Base-by-base conservation (phyloP, 2,888 invertebrate species). In the Microctonus brassicae region DNA sequence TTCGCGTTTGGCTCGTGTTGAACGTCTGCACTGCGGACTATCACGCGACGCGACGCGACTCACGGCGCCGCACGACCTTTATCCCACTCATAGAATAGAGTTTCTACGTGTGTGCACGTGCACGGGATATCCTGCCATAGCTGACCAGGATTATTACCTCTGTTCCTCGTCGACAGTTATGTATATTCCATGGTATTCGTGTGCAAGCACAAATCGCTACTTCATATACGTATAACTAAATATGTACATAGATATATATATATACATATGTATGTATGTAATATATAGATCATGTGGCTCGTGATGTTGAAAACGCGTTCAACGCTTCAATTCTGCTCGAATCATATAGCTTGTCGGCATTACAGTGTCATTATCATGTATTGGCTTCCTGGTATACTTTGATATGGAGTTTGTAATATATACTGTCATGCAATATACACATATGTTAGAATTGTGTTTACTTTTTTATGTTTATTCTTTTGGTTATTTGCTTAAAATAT, bases 21-120 rank as follows among this genome's bases (percentile, higher is more conserved):
- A 63, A 69, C 70, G 68, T 62, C 68, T 73, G 73, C 76, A 76
- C 72, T 76, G 76, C 76, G 73, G 73, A 63, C 69, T 74, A 76
- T 75, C 76, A 76, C 75, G 76, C 76, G 72, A 76, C 58, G 39
- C 58, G 61, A 62, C 61, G 62, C 58, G 60, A 60, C 68, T 61
- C 68, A 69, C 36, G 69, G 63, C 63, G 63, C 62, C 63, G 55
- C 69, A 69, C 53, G 63, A 69, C 62, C 63, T 57, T 57, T 39
- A 34, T 29, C 39, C 36, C 13, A 24, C 20, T 42, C 47, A 9
- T 61, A 61, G 22, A 26, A 29, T 39, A n/a, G n/a, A 57, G 55
- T 63, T 63, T 69, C 66, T 66, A 66, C 57, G 55, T 66, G 57
- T 66, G 57, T 66, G 55, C 66, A 66, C 55, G 42, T 66, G 39